Base-by-base conservation (phyloP, 1,140 invertebrate genomes). In the Ctenoplectra terminalis region DNA sequence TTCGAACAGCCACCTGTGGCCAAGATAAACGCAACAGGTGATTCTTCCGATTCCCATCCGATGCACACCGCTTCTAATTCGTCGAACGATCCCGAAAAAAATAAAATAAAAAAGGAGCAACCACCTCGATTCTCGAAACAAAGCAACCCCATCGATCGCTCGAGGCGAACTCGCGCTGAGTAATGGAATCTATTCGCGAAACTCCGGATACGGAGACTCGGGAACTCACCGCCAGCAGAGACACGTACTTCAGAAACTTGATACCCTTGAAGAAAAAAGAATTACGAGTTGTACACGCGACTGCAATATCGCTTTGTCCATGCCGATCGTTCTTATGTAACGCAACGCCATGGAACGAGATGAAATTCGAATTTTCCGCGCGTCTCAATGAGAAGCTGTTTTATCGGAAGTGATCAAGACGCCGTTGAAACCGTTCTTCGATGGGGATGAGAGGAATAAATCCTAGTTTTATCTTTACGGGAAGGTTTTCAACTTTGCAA, bases 221-320 rank as follows among this genome's bases (percentile, higher is more conserved):
- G 58, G 60, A 52, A 63, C n/a, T n/a, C 48, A n/a, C 67, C 46
- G 11, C n/a, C 4, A 17, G 9, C 46, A 52, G 15, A 31, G 34
- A 43, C 31, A 58, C 20, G 20, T 56, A 43, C 69, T 58, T 46
- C 31, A 23, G 75, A 78, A 78, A 80, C 69, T 13, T 15, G 77
- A 73, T 80, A 80, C 77, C 77, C 77, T 80, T 80, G 77, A 73
- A 43, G 1, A 8, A 31, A 63, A 52, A 46, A 63, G 77, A 70
- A 78, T 70, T 46, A 48, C 17, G 13, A 40, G 40, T 37, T 29
- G 5, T 40, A 29, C 23, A 29, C 11, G 17, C 66, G 23, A 7
- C 50, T 26, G 61, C 13, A 37, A 40, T 11, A 66, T 54, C 2
- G 48, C 26, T 66, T 54, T 66, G 72, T 54, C 17, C n/a, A 58